These are phyloP conservation scores for Elmis aenea DNA, from an alignment of 2,888 invertebrate genomes.

Conservation along the genomic window DNA sequence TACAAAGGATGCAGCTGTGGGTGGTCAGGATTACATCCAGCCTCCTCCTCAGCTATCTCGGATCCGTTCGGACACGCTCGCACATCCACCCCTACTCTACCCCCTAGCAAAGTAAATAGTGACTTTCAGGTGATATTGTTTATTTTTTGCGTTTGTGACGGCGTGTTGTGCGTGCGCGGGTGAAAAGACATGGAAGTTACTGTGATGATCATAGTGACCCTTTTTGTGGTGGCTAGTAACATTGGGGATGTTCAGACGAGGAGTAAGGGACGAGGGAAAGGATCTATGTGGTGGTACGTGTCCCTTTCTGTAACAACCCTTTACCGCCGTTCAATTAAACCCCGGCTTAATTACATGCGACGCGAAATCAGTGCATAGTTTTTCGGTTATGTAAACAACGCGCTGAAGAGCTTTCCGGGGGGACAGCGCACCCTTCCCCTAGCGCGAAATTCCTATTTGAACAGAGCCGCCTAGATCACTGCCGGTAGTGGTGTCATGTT, in stretches of 20 bases:
- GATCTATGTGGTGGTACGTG: slow-evolving; percentile 90
- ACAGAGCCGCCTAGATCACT: background rate
- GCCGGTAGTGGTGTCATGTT: background rate
- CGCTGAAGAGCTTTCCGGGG: too few relatives aligned
- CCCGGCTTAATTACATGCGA: too few relatives aligned
- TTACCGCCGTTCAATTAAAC: too few relatives aligned
- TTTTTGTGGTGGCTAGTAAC: slow-evolving; percentile 11
- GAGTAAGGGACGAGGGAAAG: slow-evolving; percentile 69
- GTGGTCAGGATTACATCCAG: slow-evolving; percentile 38
- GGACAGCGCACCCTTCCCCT: too few relatives aligned
- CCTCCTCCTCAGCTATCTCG: slow-evolving; percentile 41
- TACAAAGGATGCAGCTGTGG: slow-evolving; percentile 42
- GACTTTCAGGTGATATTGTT: slow-evolving; percentile 44
- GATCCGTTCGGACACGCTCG: slow-evolving; percentile 35
- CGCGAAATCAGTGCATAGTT: too few relatives aligned
- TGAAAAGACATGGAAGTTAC: slow-evolving; percentile 31
- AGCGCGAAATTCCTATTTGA: slow-evolving; percentile 1
- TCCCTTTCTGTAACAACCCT: slow-evolving; percentile 3
- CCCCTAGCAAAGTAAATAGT: slow-evolving; percentile 43
- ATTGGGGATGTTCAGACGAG: slow-evolving; percentile 34
- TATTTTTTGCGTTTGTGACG: slow-evolving; percentile 44
- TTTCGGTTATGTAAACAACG: too few relatives aligned
- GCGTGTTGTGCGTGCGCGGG: slow-evolving; percentile 37
- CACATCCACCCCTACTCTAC: slow-evolving; percentile 40
- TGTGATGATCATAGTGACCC: slow-evolving; percentile 30